Evolutionary conservation across 1,140 invertebrate genomes (phyloP), one percentile per base, ranked within the genome.

Genomic region (Paracyclopina nana): DNA sequence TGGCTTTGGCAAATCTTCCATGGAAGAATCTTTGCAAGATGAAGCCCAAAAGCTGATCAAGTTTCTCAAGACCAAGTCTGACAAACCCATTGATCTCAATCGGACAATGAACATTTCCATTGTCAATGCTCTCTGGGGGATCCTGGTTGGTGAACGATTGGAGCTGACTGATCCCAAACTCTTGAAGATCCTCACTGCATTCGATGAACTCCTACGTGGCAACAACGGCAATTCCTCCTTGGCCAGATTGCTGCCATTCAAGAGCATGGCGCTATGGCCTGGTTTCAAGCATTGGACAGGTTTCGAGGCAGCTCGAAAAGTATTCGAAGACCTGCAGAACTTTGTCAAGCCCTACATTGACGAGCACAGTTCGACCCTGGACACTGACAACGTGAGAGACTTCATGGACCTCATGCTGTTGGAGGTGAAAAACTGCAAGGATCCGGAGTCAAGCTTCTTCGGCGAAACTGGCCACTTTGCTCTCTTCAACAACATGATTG

Each of bases 361-460:
- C n/a, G 34, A 38, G 20, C 34, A 38, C 34, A 38, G 20, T 5
- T n/a, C 14, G 20, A 4, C 34, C 5, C 20, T 38, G 5, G n/a
- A 38, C n/a, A 5, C 43, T 56, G 38, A 60, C 9, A 53, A 63
- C 5, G 56, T 58, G 8, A 56, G 63, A 40, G 68, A 71, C 55
- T 64, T 71, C 51, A 69, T 70, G 22, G 69, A 71, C 50, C 60
- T 60, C 30, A 71, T 70, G 51, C 51, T 72, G 1, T 54, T 61
- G 22, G 64, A 70, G 56, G 64, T 70, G 29, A 52, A 59, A 12
- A 40, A 58, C 24, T 29, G 51, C 6, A 30, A 51, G 4, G 43
- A 57, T 52, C 53, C 54, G 2, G 3, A 50, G 16, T 57, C 55
- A 2, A 43, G 12, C n/a, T 55, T 56, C 29, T 52, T 41, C 34